These are phyloP conservation scores for Drosophila varians DNA, from an alignment of 1,140 invertebrate genomes.

Conservation along the genomic window DNA sequence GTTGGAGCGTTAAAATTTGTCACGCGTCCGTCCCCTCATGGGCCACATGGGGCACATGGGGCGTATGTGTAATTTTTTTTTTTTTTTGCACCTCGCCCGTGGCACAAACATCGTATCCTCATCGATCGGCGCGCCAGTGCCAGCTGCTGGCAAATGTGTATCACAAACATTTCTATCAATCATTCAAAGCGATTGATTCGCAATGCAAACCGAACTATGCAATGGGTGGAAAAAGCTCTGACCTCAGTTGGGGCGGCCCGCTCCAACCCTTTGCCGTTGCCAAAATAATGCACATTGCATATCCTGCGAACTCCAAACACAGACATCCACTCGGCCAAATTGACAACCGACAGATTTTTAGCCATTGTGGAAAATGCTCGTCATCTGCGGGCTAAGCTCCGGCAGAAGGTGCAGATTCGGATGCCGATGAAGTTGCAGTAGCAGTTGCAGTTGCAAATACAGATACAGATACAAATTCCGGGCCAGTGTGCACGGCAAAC, in stretches of 20 bases:
- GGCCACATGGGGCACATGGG: no score
- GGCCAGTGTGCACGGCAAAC: constrained; percentile 13
- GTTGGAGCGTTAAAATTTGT: constrained; percentile 78
- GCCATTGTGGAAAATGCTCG: constrained; percentile 60
- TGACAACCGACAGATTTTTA: constrained; percentile 71
- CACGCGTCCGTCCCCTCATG: constrained; percentile 56
- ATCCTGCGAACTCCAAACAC: constrained; percentile 32
- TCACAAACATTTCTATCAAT: constrained; percentile 79
- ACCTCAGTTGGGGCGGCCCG: constrained; percentile 1
- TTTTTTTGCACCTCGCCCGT: constrained; percentile 26
- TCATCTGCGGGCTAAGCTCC: constrained; percentile 59
- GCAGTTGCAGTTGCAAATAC: constrained; percentile 24
- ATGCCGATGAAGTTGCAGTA: constrained; percentile 34
- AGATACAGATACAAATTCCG: constrained; percentile 17
- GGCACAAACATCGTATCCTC: constrained; percentile 5
- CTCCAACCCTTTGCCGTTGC: constrained; percentile 35
- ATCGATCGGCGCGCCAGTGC: constrained; percentile 54
- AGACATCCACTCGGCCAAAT: constrained; percentile 32
- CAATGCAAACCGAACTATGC: constrained; percentile 62
- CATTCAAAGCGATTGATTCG: constrained; percentile 78
- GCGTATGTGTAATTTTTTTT: constrained; percentile 62
- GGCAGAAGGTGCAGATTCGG: constrained; percentile 42
- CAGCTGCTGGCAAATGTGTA: constrained; percentile 71
- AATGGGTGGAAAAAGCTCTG: not conserved
- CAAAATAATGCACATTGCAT: constrained; percentile 66